phyloP scores from a whole-genome alignment of 2,888 invertebrate genomes.

The Limenitis camilla region DNA sequence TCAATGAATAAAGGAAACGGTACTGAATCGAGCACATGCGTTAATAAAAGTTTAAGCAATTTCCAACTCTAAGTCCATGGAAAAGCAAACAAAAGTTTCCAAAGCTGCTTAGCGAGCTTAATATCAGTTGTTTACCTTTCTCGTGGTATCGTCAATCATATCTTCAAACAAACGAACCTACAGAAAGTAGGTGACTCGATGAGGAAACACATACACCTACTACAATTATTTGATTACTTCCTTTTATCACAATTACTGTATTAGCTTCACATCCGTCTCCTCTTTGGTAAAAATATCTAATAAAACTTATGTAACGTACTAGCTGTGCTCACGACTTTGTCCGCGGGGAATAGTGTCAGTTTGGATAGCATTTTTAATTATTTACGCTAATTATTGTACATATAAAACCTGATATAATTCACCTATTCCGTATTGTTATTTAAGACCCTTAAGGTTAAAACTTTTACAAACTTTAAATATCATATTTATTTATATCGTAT shows the following conservation, averaged over 20 bases:
- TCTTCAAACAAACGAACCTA: constrained; percentile 40
- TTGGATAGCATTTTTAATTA: too few relatives aligned
- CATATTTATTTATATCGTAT: too few relatives aligned
- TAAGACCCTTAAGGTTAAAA: too few relatives aligned
- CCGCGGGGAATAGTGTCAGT: too few relatives aligned
- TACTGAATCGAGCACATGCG: constrained; percentile 30
- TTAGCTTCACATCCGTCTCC: too few relatives aligned
- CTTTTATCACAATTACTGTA: background rate
- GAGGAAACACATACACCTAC: constrained; percentile 5
- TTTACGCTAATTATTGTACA: too few relatives aligned
- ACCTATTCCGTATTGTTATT: too few relatives aligned
- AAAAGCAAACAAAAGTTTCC: constrained; percentile 6
- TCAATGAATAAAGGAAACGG: constrained; percentile 37
- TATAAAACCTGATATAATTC: too few relatives aligned
- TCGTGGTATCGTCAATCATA: constrained; percentile 49
- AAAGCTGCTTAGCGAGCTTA: constrained; percentile 7
- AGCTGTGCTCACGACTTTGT: too few relatives aligned
- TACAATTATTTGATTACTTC: constrained; percentile 1
- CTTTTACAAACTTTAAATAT: too few relatives aligned
- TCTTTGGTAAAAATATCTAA: too few relatives aligned
- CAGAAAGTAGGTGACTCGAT: constrained; percentile 45
- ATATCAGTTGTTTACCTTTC: constrained; percentile 44
- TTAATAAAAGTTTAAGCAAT: constrained; percentile 26
- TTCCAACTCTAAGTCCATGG: constrained; percentile 25
- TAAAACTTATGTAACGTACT: too few relatives aligned